These are phyloP conservation scores for Triplophysa yarkandensis DNA, from an alignment of 2,797 vertebrate species.

Conservation along the genomic window DNA sequence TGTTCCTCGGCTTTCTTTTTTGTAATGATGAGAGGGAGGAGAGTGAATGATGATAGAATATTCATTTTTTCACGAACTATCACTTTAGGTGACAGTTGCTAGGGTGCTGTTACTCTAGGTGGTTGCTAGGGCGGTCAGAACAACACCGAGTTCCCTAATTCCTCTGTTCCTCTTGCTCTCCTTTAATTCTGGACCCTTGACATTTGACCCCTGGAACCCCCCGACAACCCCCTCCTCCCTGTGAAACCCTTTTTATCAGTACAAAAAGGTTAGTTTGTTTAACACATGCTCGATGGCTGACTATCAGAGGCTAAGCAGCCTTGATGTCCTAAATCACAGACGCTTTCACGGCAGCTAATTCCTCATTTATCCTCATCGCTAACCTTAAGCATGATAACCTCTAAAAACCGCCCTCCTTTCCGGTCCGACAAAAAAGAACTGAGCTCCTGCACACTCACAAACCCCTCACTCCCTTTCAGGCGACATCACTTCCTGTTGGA, in stretches of 20 bases:
- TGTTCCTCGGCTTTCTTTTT: no score
- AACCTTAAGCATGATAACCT: constrained; percentile 27
- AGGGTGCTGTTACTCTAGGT: neutral
- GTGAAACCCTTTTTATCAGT: constrained; percentile 68
- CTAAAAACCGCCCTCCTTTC: neutral
- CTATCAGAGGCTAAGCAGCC: constrained; percentile 3
- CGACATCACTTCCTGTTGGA: constrained; percentile 5
- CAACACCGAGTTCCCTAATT: constrained; percentile 34
- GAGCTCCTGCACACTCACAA: neutral
- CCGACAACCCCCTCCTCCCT: constrained; percentile 55
- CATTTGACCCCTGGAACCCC: constrained; percentile 60
- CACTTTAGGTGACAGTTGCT: neutral
- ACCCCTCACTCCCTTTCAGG: constrained; percentile 25
- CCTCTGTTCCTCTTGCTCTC: constrained; percentile 61
- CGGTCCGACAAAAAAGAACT: neutral
- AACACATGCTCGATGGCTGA: constrained; percentile 29
- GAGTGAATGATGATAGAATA: no score
- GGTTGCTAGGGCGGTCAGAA: neutral
- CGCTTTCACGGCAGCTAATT: constrained; percentile 30
- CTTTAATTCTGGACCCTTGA: constrained; percentile 58
- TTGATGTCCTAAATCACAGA: constrained; percentile 6
- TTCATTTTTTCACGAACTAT: no score
- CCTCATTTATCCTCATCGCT: constrained; percentile 22
- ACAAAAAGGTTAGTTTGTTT: constrained; percentile 68
- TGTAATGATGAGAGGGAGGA: no score